Evolutionary conservation across 1,140 invertebrate genomes (phyloP).

Genomic region (Armadillidium nasatum): DNA sequence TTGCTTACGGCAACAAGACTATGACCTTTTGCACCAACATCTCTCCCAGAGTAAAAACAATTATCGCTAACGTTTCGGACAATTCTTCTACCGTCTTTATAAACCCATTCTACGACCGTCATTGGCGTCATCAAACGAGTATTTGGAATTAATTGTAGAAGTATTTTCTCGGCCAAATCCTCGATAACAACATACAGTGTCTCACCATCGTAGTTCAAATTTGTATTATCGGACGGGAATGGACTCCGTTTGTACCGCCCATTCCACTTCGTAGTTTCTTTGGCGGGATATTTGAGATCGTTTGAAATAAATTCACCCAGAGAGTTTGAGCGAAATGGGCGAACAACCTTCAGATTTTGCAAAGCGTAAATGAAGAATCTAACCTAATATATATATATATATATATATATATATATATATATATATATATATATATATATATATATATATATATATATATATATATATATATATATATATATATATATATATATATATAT

Average conservation of each 20-base stretch:
- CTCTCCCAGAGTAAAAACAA: conserved; percentile 36
- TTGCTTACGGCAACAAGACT: conserved; percentile 40
- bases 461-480: background rate
- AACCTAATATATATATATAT: no score
- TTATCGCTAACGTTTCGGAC: conserved; percentile 24
- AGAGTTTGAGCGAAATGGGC: background rate
- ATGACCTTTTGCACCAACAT: conserved; percentile 24
- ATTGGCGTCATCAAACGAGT: conserved; percentile 30
- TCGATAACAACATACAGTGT: conserved; percentile 40
- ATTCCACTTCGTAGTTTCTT: background rate
- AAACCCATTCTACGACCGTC: conserved; percentile 42
- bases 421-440: conserved; percentile 15
- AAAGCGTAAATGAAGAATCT: no score
- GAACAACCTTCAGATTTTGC: background rate
- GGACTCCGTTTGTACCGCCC: background rate
- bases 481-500: background rate
- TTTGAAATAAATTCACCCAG: background rate
- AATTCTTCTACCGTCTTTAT: conserved; percentile 32
- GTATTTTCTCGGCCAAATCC: conserved; percentile 35
- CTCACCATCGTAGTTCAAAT: conserved; percentile 2
- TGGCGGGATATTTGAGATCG: background rate
- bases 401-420: background rate
- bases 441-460: conserved; percentile 6
- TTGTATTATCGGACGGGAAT: background rate
- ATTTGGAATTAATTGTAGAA: conserved; percentile 38